Evolutionary conservation across 1,140 invertebrate species (phyloP), one percentile per base, ranked within the genome.

Genomic region (Heterodera carotae): DNA sequence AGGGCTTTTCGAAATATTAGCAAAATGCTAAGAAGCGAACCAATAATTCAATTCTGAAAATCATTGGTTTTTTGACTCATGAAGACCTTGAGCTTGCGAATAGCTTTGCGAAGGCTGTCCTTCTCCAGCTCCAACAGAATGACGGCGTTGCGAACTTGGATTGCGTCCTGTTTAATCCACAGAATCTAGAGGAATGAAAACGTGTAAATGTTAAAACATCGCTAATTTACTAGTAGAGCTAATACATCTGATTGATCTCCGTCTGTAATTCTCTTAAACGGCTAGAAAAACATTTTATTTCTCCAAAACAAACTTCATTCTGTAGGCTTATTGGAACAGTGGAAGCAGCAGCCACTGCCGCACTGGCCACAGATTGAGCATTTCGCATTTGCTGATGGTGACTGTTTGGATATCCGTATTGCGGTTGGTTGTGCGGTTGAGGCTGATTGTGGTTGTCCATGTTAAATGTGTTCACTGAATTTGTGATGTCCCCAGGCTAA

Each of bases 71-170:
- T 10, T 43, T 81, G 12, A 5, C 18, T 18, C 15, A 18, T 8
- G 76, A 64, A 27, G 27, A 86, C 84, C 79, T 84, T 85, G 25
- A 85, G 68, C 73, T 85, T 85, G 15, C 84, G 83, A 27, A 85
- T 86, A 36, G 84, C 84, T 34, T 86, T 84, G 7, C 84, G 80
- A 0, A 85, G 64, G 73, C 80, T 86, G 70, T 85, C 84, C 43
- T 80, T 79, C 43, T 85, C 84, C 25, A 76, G 68, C 66, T 85
- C 84, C 53, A 85, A 75, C 59, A 79, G 29, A 34, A 81, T 62
- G 12, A 84, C 84, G 2, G 83, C 76, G 66, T 80, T 76, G 2
- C 83, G 82, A 62, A 83, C 73, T 36, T 84, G 73, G n/a, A 69
- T 36, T 12, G 82, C 78, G 48, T 82, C 81, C 64, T 82, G 82